Base-by-base conservation (phyloP, 1,140 invertebrate genomes). In the Babylonia areolata region DNA sequence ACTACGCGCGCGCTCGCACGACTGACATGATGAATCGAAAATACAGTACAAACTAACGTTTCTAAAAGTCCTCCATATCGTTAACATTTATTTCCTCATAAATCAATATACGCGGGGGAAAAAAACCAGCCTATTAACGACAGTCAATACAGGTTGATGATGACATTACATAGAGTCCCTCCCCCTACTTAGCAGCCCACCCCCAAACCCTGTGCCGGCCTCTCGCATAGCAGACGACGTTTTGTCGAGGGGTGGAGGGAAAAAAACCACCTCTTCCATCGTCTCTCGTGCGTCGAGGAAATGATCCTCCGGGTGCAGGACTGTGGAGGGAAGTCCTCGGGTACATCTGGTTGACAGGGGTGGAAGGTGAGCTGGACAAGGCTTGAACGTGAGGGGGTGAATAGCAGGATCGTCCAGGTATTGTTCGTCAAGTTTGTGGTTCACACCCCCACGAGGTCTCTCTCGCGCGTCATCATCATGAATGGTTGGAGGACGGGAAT, bases 401-500 rank as follows among this genome's bases (percentile, higher is more conserved):
- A 73, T 6, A 73, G 40, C 28, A 12, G 82, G n/a, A 40, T 33
- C 31, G 37, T 31, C 82, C 31, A 46, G 69, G 23, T n/a, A 73
- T 64, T 84, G 82, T 46, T 73, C 82, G 46, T 69, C 9, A 84
- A 84, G 82, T 84, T 84, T 73, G 82, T 75, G 42, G 82, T 84
- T 84, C 82, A 84, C 82, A 84, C 82, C 82, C 69, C 69, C 81
- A 39, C 81, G 64, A 82, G 6, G 42, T 35, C 58, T 82, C 69
- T 69, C 64, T 84, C 82, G 82, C 82, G 82, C 64, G 64, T 69
- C 82, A 75, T 84, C 82, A 84, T 73, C 82, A 84, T 84, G 82
- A 84, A 84, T 84, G 82, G 82, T 23, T 84, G 64, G 64, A 40
- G 40, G 69, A 46, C 82, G 82, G 64, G 82, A 84, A 84, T 84